phyloP scores from a whole-genome alignment of 2,888 invertebrate species.

The Aethes cnicana region DNA sequence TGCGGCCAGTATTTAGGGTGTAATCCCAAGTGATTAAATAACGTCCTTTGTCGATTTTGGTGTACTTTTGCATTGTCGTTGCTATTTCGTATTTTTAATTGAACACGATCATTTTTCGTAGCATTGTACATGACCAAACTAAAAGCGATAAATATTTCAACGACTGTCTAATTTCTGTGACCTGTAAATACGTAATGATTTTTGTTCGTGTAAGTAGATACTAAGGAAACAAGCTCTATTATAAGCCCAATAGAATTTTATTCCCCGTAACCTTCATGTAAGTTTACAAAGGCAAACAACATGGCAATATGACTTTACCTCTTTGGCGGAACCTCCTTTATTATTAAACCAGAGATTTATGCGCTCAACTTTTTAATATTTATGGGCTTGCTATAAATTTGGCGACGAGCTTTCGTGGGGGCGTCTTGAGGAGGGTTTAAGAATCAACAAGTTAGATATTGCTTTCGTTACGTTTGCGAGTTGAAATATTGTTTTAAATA shows the following conservation, averaged over 20 bases:
- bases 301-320: conserved; percentile 54
- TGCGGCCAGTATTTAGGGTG: conserved; percentile 52
- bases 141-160: too few relatives aligned
- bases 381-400: conserved; percentile 77
- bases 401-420: conserved; percentile 61
- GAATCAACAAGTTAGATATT: conserved; percentile 67
- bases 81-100: not conserved
- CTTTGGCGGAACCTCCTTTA: conserved; percentile 49
- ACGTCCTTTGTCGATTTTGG: conserved; percentile 39
- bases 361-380: conserved; percentile 78
- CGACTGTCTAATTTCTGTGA: too few relatives aligned
- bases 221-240: too few relatives aligned
- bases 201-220: too few relatives aligned
- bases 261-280: too few relatives aligned
- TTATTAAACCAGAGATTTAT: conserved; percentile 78
- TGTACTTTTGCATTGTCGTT: not conserved
- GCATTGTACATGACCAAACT: too few relatives aligned
- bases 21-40: conserved; percentile 66
- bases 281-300: conserved; percentile 29
- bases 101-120: too few relatives aligned
- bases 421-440: conserved; percentile 56
- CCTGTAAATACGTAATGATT: too few relatives aligned
- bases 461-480: conserved; percentile 19
- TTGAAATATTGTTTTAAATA: conserved; percentile 7
- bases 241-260: too few relatives aligned